Base-by-base conservation (phyloP, 2,888 invertebrate species). In the Tinea semifulvella region DNA sequence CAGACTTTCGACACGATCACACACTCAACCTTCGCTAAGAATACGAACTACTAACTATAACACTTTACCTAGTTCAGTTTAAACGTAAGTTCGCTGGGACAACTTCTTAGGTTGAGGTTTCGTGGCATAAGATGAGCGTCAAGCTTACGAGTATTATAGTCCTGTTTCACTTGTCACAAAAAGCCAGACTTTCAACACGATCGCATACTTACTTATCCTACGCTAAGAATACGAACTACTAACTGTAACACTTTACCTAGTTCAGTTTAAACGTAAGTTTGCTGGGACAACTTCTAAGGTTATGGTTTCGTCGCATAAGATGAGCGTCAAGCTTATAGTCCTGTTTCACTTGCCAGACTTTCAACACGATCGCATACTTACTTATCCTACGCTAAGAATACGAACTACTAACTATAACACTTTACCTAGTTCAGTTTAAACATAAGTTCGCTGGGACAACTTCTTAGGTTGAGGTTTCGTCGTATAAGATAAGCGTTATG, bases 141-240 rank as follows among this genome's bases (percentile, higher is more conserved):
- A n/a, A n/a, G n/a, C n/a, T n/a, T n/a, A n/a, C n/a, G n/a, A n/a
- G n/a, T n/a, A n/a, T n/a, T n/a, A n/a, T n/a, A n/a, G n/a, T n/a
- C n/a, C n/a, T n/a, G n/a, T 11, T 31, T 31, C 31, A 31, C 11
- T 31, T 31, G 31, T 31, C 6, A 31, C 13, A 31, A 11, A 31
- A 31, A 31, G 31, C 31, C 31, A 31, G n/a, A 31, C n/a, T n/a
- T n/a, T n/a, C 31, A 31, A 31, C 31, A 31, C 31, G 31, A 31
- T 31, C 31, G 14, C 31, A 31, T 14, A 31, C 31, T n/a, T n/a
- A n/a, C n/a, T 31, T 14, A 31, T 14, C 11, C 31, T 31, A 31
- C 10, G 14, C 31, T 22, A 31, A 31, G 31, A 31, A 31, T 13
- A 31, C 31, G 31, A 31, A 31, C 11, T 31, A 14, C 31, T 7